phyloP scores from a whole-genome alignment of 2,797 vertebrate species.

The Periparus ater region DNA sequence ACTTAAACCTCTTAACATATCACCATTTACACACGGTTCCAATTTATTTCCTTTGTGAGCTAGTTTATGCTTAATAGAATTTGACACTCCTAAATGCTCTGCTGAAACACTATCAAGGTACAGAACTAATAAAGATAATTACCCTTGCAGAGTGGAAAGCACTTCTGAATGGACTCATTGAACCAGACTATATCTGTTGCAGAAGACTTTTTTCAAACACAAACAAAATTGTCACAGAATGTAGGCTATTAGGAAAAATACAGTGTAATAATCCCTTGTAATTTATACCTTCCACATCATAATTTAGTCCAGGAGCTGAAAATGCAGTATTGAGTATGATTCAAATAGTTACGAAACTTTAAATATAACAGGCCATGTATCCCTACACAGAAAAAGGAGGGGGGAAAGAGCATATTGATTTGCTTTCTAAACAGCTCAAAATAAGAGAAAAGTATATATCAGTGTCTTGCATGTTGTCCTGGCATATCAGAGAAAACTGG shows the following conservation, averaged over 20 bases:
- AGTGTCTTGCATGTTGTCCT: neutral
- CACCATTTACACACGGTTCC: neutral
- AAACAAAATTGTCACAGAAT: neutral
- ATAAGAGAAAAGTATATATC: neutral
- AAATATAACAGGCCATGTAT: neutral
- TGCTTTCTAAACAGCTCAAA: neutral
- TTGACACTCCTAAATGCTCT: conserved; percentile 49
- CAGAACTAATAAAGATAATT: conserved; percentile 60
- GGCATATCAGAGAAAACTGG: neutral
- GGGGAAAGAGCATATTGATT: fast-evolving
- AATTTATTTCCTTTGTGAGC: conserved; percentile 34
- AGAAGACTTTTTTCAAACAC: neutral
- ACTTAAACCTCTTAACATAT: conserved; percentile 3
- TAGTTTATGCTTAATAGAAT: conserved; percentile 44
- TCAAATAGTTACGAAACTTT: neutral
- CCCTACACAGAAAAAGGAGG: neutral
- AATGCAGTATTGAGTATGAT: neutral
- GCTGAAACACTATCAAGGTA: conserved; percentile 36
- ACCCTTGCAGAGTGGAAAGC: conserved; percentile 14
- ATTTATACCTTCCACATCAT: neutral
- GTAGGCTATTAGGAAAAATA: neutral
- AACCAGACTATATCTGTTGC: neutral
- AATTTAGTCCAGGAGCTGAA: neutral
- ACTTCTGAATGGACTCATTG: conserved; percentile 9
- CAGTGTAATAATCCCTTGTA: neutral